Evolutionary conservation across 92 coral and sea anemone genomes (phyloP).

Genomic region (Metridium senile): DNA sequence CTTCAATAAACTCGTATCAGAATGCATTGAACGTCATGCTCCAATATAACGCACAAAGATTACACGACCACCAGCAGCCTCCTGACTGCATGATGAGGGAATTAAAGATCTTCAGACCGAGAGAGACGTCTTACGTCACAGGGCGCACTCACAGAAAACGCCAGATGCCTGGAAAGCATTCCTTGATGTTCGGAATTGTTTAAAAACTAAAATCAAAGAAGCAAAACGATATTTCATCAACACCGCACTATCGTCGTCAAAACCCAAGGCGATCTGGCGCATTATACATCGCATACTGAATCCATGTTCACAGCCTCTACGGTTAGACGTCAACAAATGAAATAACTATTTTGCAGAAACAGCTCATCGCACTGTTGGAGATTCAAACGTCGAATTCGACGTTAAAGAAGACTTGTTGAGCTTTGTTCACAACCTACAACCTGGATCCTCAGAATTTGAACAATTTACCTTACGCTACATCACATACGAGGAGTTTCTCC

Average conservation of each 20-base stretch:
- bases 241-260: constrained; percentile 14
- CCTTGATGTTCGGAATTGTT: constrained; percentile 8
- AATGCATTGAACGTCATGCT: too few species aligned
- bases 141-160: constrained; percentile 23
- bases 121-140: too few species aligned
- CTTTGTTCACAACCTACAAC: constrained; percentile 7
- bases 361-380: constrained; percentile 38
- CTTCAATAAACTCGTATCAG: too few species aligned
- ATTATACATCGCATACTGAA: constrained; percentile 26
- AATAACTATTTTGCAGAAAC: constrained; percentile 37
- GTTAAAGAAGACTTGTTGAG: constrained; percentile 21
- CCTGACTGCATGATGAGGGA: too few species aligned
- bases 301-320: constrained; percentile 36
- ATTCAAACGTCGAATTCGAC: neutral
- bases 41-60: too few species aligned
- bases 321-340: constrained; percentile 29
- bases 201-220: neutral
- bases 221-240: neutral
- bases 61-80: too few species aligned
- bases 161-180: constrained; percentile 20
- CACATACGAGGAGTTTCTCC: constrained; percentile 5
- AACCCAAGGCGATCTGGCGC: constrained; percentile 10
- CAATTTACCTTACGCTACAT: constrained; percentile 1
- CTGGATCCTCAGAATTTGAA: neutral
- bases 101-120: too few species aligned